phyloP scores from a whole-genome alignment of 1,140 invertebrate species.

The Gonatopus flavifemur region DNA sequence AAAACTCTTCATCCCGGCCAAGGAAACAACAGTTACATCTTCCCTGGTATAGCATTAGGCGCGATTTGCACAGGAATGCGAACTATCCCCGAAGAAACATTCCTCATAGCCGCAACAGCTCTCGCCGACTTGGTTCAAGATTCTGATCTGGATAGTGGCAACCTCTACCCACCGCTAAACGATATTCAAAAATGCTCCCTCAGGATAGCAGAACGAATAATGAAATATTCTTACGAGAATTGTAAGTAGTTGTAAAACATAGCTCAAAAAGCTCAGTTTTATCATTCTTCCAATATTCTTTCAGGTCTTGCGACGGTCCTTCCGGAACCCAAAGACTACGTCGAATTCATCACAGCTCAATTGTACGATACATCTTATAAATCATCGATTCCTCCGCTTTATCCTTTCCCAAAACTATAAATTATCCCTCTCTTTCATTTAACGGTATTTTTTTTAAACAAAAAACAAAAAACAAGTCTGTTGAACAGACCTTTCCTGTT shows the following conservation, averaged over 20 bases:
- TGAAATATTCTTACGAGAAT: constrained; percentile 85
- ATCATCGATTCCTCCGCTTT: constrained; percentile 67
- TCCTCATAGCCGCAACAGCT: constrained; percentile 83
- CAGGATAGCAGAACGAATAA: constrained; percentile 81
- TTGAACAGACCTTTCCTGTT: too few relatives aligned
- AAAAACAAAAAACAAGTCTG: too few relatives aligned
- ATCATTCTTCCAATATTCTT: too few relatives aligned
- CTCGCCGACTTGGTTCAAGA: constrained; percentile 83
- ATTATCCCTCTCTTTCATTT: not conserved
- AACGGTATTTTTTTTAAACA: not conserved
- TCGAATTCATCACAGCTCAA: constrained; percentile 77
- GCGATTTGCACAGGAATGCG: constrained; percentile 80
- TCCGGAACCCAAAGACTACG: constrained; percentile 75
- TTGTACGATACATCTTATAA: constrained; percentile 76
- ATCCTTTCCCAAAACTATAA: constrained; percentile 65
- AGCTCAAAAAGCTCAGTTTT: constrained; percentile 9
- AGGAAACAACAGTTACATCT: constrained; percentile 97
- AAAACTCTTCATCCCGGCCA: constrained; percentile 84
- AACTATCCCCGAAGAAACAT: constrained; percentile 84
- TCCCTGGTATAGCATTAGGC: constrained; percentile 90
- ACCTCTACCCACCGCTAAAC: constrained; percentile 91
- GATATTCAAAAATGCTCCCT: constrained; percentile 87
- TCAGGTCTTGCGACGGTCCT: constrained; percentile 73
- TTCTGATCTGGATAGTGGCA: constrained; percentile 80
- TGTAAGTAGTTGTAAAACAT: constrained; percentile 61